These are phyloP conservation scores for Lasioglossum morio DNA, from an alignment of 2,888 invertebrate species.

Conservation along the genomic window DNA sequence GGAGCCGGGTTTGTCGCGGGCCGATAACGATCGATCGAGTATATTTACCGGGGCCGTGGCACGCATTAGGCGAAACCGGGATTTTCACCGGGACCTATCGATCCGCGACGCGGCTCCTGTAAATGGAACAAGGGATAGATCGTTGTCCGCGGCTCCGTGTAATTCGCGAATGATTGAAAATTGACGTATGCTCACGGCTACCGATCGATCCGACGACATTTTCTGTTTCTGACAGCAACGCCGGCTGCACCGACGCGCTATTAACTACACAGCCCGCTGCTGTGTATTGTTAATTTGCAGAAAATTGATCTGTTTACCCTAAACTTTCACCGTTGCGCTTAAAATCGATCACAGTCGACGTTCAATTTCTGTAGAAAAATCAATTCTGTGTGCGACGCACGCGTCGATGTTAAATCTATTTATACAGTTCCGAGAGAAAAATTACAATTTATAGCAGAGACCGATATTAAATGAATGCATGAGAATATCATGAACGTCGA, in stretches of 20 bases:
- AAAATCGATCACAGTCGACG: background rate
- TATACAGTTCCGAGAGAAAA: background rate
- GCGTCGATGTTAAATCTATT: background rate
- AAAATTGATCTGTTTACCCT: background rate
- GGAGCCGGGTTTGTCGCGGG: background rate
- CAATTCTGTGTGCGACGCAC: too few species aligned
- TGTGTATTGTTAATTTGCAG: background rate
- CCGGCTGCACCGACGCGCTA: background rate
- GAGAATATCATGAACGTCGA: background rate
- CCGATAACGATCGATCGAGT: background rate
- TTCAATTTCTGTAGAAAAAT: background rate
- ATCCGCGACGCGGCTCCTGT: constrained; percentile 4
- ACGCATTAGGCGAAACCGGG: background rate
- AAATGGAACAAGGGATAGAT: constrained; percentile 34
- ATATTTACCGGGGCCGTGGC: background rate
- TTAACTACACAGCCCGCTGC: background rate
- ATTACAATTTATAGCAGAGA: background rate
- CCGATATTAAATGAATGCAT: background rate
- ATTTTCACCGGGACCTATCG: background rate
- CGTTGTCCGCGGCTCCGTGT: background rate
- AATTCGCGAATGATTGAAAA: constrained; percentile 28
- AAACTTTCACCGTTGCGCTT: background rate
- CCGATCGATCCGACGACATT: background rate
- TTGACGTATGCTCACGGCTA: background rate
- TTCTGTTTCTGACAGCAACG: constrained; percentile 4